Conservation (phyloP, 1,140 invertebrate species). For the Drosophila ogumai region DNA sequence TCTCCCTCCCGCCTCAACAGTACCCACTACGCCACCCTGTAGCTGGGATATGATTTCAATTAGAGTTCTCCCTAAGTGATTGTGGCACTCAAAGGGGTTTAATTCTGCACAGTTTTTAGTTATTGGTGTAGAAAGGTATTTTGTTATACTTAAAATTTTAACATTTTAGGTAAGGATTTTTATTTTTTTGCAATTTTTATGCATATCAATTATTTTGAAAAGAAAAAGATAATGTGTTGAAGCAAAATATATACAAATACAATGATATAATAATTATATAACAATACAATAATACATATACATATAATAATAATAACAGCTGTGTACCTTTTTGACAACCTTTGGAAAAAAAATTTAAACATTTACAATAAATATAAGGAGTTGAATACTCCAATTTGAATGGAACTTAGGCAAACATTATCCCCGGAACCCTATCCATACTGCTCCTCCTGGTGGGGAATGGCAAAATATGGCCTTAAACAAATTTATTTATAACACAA, state of each 20-base stretch:
- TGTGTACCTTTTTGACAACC: too few species aligned
- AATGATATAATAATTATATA: too few species aligned
- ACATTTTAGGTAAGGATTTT: neutral
- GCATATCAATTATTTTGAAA: neutral
- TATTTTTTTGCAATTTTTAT: neutral
- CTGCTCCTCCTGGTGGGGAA: conserved; percentile 5
- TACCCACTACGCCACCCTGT: conserved; percentile 2
- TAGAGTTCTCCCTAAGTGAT: conserved; percentile 48
- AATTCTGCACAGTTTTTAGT: conserved; percentile 5
- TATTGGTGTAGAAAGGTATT: neutral
- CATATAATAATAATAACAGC: too few species aligned
- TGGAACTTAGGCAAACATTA: conserved; percentile 8
- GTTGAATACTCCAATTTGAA: neutral
- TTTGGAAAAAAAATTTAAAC: too few species aligned
- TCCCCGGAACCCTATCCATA: neutral
- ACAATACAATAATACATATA: too few species aligned
- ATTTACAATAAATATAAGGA: too few species aligned
- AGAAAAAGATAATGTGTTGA: too few species aligned
- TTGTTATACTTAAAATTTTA: neutral
- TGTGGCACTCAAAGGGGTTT: conserved; percentile 19
- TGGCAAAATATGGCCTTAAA: conserved; percentile 72
- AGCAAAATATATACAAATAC: neutral
- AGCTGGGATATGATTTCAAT: conserved; percentile 64
- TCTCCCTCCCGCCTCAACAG: neutral
- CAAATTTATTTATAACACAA: conserved; percentile 83